These are phyloP conservation scores for Astyanax mexicanus DNA, from an alignment of 2,797 vertebrate species.

Conservation along the genomic window DNA sequence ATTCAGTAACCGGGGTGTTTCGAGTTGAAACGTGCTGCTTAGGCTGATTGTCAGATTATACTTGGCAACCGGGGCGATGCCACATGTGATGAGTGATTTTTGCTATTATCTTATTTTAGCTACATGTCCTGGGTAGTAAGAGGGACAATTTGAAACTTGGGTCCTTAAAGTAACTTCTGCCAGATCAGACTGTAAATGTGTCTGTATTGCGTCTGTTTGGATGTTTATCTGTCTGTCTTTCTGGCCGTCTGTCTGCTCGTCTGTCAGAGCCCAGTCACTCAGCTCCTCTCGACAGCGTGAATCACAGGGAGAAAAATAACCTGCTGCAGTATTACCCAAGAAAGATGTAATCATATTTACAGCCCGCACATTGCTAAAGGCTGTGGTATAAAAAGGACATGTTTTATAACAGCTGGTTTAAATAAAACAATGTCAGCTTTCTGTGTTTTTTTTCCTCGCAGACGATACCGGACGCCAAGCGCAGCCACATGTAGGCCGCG, in stretches of 20 bases:
- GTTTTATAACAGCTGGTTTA: constrained; percentile 56
- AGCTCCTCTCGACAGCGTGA: neutral
- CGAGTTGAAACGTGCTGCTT: too few species aligned
- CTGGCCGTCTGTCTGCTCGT: neutral
- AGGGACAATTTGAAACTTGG: too few species aligned
- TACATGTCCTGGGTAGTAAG: too few species aligned
- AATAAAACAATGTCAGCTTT: constrained; percentile 32
- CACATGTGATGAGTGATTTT: too few species aligned
- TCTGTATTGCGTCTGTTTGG: constrained; percentile 15
- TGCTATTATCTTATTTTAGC: too few species aligned
- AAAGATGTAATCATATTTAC: constrained; percentile 54
- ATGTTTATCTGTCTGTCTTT: constrained; percentile 19
- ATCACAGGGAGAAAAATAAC: constrained; percentile 27
- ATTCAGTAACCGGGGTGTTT: too few species aligned
- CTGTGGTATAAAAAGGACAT: constrained; percentile 40
- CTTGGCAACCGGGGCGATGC: too few species aligned
- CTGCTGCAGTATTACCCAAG: constrained; percentile 40
- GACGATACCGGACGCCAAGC: constrained; percentile 37
- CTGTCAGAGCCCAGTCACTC: neutral
- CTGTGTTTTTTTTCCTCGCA: constrained; percentile 13
- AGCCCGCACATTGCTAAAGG: constrained; percentile 33
- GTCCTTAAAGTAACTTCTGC: too few species aligned
- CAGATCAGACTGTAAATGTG: too few species aligned
- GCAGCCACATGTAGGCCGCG: constrained; percentile 31
- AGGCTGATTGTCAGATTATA: too few species aligned